These are phyloP conservation scores for Podarcis raffonei DNA, from an alignment of 2,113 vertebrate genomes.

Conservation along the genomic window DNA sequence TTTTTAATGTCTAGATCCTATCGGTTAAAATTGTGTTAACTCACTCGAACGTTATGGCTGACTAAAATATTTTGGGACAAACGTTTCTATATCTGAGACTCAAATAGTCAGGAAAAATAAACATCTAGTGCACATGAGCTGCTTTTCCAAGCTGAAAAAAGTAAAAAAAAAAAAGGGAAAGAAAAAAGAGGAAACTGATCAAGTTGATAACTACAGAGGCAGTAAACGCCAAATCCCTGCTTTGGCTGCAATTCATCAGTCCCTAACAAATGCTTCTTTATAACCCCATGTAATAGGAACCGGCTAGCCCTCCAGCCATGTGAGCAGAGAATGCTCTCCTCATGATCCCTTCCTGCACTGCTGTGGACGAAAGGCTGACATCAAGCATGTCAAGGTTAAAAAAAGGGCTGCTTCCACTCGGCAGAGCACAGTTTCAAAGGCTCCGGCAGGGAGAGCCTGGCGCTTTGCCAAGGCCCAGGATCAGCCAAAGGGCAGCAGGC, in stretches of 20 bases:
- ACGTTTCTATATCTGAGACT: not conserved
- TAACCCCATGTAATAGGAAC: slow-evolving; percentile 54
- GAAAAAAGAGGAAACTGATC: slow-evolving; percentile 13
- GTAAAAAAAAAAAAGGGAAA: not conserved
- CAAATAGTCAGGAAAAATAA: slow-evolving; percentile 13
- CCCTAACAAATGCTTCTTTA: slow-evolving; percentile 60
- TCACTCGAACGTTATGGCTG: slow-evolving; percentile 61
- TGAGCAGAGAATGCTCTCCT: not conserved
- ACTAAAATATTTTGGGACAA: slow-evolving; percentile 49
- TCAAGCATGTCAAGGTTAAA: slow-evolving; percentile 56
- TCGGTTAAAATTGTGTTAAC: slow-evolving; percentile 50
- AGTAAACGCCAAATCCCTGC: slow-evolving; percentile 26
- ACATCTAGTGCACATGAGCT: slow-evolving; percentile 35
- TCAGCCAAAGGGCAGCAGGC: slow-evolving; percentile 66
- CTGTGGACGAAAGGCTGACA: slow-evolving; percentile 55
- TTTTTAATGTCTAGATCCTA: slow-evolving; percentile 53
- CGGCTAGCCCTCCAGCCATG: not conserved
- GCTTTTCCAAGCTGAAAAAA: slow-evolving; percentile 25
- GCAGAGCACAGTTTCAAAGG: slow-evolving; percentile 58
- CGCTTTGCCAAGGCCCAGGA: slow-evolving; percentile 66
- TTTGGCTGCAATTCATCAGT: slow-evolving; percentile 49
- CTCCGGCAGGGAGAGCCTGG: slow-evolving; percentile 47
- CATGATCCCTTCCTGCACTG: slow-evolving; percentile 48
- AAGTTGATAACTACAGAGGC: slow-evolving; percentile 63
- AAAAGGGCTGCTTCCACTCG: not conserved